Evolutionary conservation across 1,140 invertebrate species (phyloP), one percentile per base, ranked within the genome.

Genomic region (Augochlora pura): DNA sequence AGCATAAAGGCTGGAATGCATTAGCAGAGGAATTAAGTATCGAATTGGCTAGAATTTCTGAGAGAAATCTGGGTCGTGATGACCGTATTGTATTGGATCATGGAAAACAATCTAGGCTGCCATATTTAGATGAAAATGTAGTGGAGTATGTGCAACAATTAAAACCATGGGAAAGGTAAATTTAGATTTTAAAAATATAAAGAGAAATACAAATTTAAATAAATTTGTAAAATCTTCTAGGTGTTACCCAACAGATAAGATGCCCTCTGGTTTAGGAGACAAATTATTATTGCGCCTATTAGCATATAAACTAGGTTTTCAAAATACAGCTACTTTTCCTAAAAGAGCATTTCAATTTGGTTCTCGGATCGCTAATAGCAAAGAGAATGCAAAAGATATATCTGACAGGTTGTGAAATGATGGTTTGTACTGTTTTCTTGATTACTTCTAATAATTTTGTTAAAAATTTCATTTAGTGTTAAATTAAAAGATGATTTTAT

Each of bases 321-420:
- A 88, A 79, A 91, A 94, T 64, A 95, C 96, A 25, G 95, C 96
- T 1, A 89, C 91, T 64, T 94, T 97, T 64, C 97, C 97, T 62
- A 99, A 99, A 92, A 91, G 97, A 92, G 99, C 98, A 21, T 96
- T 99, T 67, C 99, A 99, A 91, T 99, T 99, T 95, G 99, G 99
- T n/a, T 98, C 98, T 0, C 94, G 97, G 89, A 99, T 99, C 86
- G 98, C 98, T 6, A 98, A 99, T 91, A 94, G 95, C 59, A 98
- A 97, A 91, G 97, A 99, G 93, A 98, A 98, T 91, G 98, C 97
- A 25, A 94, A 94, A 83, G 95, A 98, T 90, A 85, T 96, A 65
- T 97, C 96, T 62, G 88, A 91, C 82, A 90, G 92, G 81, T 93
- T 94, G 18, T 90, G 70, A 88, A 64, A 67, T 4, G 39, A 25